phyloP scores from a whole-genome alignment of 2,888 invertebrate species.

The Cephus nigrinus region DNA sequence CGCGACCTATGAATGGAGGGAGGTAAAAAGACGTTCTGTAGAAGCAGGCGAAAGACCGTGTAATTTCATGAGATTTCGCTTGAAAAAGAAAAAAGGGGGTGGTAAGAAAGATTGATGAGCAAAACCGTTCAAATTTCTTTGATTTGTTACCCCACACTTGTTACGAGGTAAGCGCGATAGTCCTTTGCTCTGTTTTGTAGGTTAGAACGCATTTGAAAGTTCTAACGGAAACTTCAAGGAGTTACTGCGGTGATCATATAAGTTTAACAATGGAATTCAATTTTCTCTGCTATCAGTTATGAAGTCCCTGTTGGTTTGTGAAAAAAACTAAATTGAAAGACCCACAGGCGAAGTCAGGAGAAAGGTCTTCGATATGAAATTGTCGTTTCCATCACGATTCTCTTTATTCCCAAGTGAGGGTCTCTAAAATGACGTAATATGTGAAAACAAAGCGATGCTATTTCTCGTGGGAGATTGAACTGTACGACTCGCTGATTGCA shows the following conservation, averaged over 20 bases:
- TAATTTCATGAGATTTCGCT: not conserved
- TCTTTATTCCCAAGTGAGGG: conserved; percentile 2
- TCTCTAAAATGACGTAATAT: not conserved
- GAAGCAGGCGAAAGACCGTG: not conserved
- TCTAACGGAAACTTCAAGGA: not conserved
- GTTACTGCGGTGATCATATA: not conserved
- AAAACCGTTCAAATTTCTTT: not conserved
- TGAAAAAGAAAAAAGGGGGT: not conserved
- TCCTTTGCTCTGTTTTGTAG: not conserved
- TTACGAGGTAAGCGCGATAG: not conserved
- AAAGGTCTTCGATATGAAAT: conserved; percentile 34
- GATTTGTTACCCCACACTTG: not conserved
- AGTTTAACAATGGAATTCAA: not conserved
- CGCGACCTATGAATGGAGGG: not conserved
- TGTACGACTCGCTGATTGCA: not conserved
- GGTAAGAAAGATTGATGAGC: not conserved
- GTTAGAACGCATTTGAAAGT: not conserved
- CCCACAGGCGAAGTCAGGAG: not conserved
- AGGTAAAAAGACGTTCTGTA: not conserved
- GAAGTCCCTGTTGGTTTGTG: not conserved
- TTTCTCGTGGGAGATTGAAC: not conserved
- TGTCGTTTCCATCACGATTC: conserved; percentile 37
- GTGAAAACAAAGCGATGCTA: not conserved
- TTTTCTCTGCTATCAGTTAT: not conserved
- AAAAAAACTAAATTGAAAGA: not conserved